Evolutionary conservation across 2,113 vertebrate species (phyloP).

Genomic region (Herpailurus yagouaroundi): DNA sequence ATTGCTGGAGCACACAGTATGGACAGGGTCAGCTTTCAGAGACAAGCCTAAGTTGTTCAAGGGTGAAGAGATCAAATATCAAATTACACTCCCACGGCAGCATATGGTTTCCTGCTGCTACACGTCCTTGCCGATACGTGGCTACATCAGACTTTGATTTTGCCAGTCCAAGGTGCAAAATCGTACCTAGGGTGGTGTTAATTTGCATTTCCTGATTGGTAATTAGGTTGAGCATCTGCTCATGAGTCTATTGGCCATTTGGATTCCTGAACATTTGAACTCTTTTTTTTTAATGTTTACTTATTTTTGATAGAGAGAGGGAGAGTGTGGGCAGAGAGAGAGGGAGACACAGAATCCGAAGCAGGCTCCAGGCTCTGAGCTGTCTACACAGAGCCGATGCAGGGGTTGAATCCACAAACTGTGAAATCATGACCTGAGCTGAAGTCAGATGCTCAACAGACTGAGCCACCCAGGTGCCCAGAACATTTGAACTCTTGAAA

Average conservation of each 20-base stretch:
- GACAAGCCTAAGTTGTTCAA: background rate
- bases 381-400: too few species aligned
- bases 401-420: too few species aligned
- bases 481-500: background rate
- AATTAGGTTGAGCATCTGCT: background rate
- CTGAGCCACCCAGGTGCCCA: too few species aligned
- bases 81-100: background rate
- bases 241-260: background rate
- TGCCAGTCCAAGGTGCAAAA: background rate
- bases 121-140: background rate
- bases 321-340: too few species aligned
- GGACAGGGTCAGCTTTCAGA: background rate
- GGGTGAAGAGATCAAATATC: background rate
- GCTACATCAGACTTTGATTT: background rate
- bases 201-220: background rate
- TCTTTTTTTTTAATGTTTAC: background rate
- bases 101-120: rapidly evolving
- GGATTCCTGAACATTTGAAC: background rate
- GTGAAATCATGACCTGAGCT: too few species aligned
- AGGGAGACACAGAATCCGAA: too few species aligned
- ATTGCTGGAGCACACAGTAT: background rate
- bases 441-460: too few species aligned
- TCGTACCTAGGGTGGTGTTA: background rate
- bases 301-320: too few species aligned
- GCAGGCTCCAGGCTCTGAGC: too few species aligned